A percentile compares a stretch with the other conserved stretches of the same genome.
Evolutionary conservation across 2,888 invertebrate species (phyloP).

Genomic region (Eupsilia transversa): DNA sequence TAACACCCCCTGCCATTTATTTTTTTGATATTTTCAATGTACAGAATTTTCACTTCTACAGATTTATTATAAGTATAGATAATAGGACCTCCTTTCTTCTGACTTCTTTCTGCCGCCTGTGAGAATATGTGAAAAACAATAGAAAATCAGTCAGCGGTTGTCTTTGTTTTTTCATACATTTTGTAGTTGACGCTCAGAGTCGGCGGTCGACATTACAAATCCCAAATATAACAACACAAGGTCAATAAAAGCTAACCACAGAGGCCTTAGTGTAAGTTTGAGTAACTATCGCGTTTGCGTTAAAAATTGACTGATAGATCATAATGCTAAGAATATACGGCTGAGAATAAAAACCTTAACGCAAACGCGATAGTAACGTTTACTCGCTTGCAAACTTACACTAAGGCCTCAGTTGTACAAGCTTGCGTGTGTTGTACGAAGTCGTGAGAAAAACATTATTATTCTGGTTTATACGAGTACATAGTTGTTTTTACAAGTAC

Average conservation of each 20-base stretch:
- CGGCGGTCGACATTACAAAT: neutral
- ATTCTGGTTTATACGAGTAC: constrained; percentile 23
- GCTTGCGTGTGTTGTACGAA: neutral
- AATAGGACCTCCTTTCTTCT: neutral
- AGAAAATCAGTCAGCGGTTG: neutral
- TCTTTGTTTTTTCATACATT: neutral
- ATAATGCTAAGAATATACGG: no score
- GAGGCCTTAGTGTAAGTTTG: no score
- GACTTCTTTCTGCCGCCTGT: neutral
- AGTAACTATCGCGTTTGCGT: no score
- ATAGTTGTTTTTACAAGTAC: neutral
- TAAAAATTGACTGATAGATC: no score
- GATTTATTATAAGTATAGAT: no score
- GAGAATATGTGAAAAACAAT: neutral
- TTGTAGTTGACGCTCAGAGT: neutral
- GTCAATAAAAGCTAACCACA: neutral
- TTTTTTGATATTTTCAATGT: no score
- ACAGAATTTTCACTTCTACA: no score
- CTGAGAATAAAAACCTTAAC: no score
- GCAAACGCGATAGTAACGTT: no score
- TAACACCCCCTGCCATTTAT: no score
- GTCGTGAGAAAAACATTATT: constrained; percentile 35
- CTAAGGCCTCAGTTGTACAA: neutral
- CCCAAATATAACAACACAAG: neutral
- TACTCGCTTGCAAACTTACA: no score